These are phyloP conservation scores for Columba janthina DNA, from an alignment of 2,113 vertebrate genomes.

Conservation along the genomic window DNA sequence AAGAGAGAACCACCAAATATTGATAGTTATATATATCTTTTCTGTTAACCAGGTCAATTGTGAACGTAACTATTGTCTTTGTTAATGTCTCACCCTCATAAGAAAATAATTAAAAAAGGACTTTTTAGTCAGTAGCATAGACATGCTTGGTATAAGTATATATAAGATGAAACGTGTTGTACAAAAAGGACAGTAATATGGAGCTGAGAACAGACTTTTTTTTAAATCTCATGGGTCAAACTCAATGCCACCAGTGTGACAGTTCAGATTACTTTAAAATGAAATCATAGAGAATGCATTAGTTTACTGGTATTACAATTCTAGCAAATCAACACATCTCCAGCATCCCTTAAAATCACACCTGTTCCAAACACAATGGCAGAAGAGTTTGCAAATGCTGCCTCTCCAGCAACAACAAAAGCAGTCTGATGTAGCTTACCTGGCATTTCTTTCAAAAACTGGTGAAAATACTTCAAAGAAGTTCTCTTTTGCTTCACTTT, in stretches of 20 bases:
- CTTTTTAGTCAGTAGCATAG: background rate
- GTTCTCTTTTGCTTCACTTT: conserved; percentile 93
- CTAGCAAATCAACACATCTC: background rate
- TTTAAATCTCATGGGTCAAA: background rate
- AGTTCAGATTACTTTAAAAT: background rate
- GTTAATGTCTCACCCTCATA: background rate
- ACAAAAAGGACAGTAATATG: background rate
- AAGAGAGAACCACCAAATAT: background rate
- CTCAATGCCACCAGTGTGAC: background rate
- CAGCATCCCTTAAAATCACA: background rate
- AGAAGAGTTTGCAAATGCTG: background rate
- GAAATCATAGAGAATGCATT: background rate
- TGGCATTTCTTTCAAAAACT: conserved; percentile 93
- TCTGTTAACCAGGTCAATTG: background rate
- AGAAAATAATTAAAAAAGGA: background rate
- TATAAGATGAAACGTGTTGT: background rate
- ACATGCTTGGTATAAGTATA: background rate
- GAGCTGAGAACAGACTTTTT: background rate
- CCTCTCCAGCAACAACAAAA: background rate
- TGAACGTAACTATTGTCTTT: background rate
- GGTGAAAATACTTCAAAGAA: conserved; percentile 90
- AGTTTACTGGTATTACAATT: background rate
- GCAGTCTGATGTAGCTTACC: conserved; percentile 70
- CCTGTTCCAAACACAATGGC: background rate
- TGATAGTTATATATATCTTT: background rate